Evolutionary conservation across 2,113 vertebrate genomes (phyloP).

Genomic region (Tragelaphus strepsiceros): DNA sequence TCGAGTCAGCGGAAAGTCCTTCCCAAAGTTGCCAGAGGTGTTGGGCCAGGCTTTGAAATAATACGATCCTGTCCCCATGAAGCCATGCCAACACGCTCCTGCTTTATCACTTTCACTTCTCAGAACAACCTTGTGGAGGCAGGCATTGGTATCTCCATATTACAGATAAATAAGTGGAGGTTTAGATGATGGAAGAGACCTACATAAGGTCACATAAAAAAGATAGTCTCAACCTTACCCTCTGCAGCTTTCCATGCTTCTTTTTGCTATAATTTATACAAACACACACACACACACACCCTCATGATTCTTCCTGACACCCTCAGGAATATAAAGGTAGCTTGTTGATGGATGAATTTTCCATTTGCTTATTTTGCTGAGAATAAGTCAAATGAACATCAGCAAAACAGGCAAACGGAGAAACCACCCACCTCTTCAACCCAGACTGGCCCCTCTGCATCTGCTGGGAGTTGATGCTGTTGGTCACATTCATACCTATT

Average conservation of each 20-base stretch:
- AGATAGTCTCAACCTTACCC: background rate
- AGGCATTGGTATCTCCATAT: conserved; percentile 28
- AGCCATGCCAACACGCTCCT: background rate
- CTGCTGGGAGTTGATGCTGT: background rate
- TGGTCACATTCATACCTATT: background rate
- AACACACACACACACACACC: background rate
- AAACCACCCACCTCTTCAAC: background rate
- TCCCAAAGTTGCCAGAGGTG: conserved; percentile 56
- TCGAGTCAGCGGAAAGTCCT: conserved; percentile 48
- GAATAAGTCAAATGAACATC: conserved; percentile 37
- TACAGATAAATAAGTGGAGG: conserved; percentile 31
- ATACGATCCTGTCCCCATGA: background rate
- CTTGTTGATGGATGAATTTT: conserved; percentile 39
- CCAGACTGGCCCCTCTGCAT: background rate
- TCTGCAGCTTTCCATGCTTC: conserved; percentile 2
- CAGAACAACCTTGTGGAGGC: background rate
- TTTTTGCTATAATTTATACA: background rate
- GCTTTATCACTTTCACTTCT: conserved; percentile 21
- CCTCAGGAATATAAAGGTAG: background rate
- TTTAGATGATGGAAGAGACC: background rate
- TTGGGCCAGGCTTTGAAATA: conserved; percentile 21
- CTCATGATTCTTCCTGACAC: background rate
- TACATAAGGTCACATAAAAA: conserved; percentile 19
- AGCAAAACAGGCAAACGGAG: conserved; percentile 46
- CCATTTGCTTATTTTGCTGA: conserved; percentile 56